phyloP scores from a whole-genome alignment of 2,888 invertebrate species.

The Noctua fimbriata region DNA sequence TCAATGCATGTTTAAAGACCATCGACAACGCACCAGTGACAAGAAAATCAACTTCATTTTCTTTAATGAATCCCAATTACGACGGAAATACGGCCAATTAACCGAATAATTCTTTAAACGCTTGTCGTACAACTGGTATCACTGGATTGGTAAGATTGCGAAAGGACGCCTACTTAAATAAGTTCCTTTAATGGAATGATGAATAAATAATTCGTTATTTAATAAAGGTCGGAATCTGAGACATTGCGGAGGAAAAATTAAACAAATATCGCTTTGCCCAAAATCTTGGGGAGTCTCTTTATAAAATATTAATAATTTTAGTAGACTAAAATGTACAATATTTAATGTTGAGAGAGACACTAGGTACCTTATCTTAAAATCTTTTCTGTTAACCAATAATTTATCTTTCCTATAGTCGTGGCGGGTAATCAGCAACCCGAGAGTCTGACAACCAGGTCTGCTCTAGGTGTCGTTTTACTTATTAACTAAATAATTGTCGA shows the following conservation, averaged over 20 bases:
- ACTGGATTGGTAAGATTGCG: slow-evolving; percentile 5
- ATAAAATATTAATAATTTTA: slow-evolving; percentile 14
- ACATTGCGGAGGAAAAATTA: slow-evolving; percentile 13
- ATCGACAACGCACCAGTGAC: slow-evolving; percentile 36
- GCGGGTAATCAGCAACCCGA: neutral
- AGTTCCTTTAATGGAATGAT: slow-evolving; percentile 17
- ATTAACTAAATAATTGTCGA: neutral
- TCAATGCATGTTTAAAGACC: neutral
- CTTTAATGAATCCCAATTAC: slow-evolving; percentile 17
- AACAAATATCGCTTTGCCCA: slow-evolving; percentile 2
- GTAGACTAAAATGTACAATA: slow-evolving; percentile 12
- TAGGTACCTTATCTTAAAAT: neutral
- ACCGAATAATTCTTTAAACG: slow-evolving; percentile 18
- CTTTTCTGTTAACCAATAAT: neutral
- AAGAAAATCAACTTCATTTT: slow-evolving; percentile 25
- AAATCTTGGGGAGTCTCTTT: slow-evolving; percentile 6
- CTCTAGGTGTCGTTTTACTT: neutral
- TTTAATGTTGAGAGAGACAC: neutral
- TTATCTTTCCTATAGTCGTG: neutral
- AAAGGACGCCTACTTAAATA: slow-evolving; percentile 27
- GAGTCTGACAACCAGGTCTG: neutral
- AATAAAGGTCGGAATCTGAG: slow-evolving; percentile 32
- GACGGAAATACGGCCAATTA: slow-evolving; percentile 30
- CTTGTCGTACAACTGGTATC: slow-evolving; percentile 21
- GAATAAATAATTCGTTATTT: slow-evolving; percentile 46